Evolutionary conservation across 1,140 invertebrate genomes (phyloP), one percentile per base, ranked within the genome.

Genomic region (Tetraneura akinire): DNA sequence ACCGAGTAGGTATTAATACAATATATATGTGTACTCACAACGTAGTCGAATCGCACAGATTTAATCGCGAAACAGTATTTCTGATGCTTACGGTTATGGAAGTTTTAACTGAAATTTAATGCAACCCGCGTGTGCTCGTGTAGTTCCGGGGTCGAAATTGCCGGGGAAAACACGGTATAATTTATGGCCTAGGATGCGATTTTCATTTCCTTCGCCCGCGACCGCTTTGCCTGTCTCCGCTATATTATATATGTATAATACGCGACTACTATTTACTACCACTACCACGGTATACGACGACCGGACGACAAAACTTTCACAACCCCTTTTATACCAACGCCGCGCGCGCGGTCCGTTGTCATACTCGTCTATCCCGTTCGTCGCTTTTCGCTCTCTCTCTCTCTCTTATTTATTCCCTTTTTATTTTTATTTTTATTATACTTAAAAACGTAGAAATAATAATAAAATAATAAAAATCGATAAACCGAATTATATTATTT

Each of bases 71-170:
- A 37, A 78, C 53, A 78, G 74, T 57, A 62, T 78, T 78, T 78
- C 74, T 78, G 74, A 78, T 26, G 74, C 53, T 78, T 26, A 45
- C 53, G 51, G 74, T 78, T 78, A 78, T 78, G 74, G 74, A 78
- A 78, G 74, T 78, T 78, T 78, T 78, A 78, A 78, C 74, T 62
- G 74, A 78, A 60, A 47, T 78, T 78, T 78, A 78, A 78, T 78
- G 74, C 53, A 32, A 78, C 74, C 74, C 74, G 55, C 55, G 53
- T 29, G 53, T 45, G 73, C 29, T 74, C 74, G 53, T 78, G 37
- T 37, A 37, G 32, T 78, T 60, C 74, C 74, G 74, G 62, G 66
- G 32, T 60, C 51, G 74, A 78, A 78, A 78, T 78, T 78, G 74
- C 74, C 37, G 51, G 37, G 73, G 74, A 78, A 62, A 78, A 78